These are phyloP conservation scores for Chelmon rostratus DNA, from an alignment of 2,797 vertebrate species.

Conservation along the genomic window DNA sequence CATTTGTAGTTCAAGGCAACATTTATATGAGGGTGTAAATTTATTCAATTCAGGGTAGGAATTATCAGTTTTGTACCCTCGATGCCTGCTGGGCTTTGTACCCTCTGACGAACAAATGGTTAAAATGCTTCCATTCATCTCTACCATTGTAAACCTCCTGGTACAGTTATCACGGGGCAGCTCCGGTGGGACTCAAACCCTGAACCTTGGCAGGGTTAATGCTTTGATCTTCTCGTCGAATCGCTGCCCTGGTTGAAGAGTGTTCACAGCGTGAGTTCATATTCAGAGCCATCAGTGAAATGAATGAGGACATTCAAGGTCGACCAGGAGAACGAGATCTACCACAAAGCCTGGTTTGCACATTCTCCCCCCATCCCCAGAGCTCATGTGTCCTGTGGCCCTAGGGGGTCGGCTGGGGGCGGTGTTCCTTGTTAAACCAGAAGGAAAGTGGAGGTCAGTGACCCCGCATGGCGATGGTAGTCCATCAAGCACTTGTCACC, in stretches of 20 bases:
- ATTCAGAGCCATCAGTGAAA: conserved; percentile 35
- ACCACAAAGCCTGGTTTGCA: conserved; percentile 54
- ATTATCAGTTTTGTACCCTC: not conserved
- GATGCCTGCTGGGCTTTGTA: not conserved
- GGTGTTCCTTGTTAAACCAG: conserved; percentile 67
- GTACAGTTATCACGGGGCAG: not conserved
- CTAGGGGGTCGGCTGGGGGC: not conserved
- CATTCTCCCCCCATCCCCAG: conserved; percentile 29
- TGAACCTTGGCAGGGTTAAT: not conserved
- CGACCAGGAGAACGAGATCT: conserved; percentile 64
- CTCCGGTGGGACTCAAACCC: not conserved
- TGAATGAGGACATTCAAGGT: conserved; percentile 67
- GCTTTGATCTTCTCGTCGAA: not conserved
- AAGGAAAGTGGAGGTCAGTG: conserved; percentile 67
- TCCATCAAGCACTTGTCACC: conserved; percentile 57
- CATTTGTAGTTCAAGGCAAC: not conserved
- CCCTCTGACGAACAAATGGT: not conserved
- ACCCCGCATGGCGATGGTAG: conserved; percentile 47
- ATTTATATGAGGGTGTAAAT: not conserved
- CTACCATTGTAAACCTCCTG: not conserved
- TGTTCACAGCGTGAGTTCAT: conserved; percentile 10
- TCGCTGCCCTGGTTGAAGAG: conserved; percentile 1
- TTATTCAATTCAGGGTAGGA: not conserved
- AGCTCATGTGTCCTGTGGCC: conserved; percentile 48
- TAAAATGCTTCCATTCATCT: not conserved